phyloP scores from a whole-genome alignment of 2,113 vertebrate species.

The Motacilla alba region DNA sequence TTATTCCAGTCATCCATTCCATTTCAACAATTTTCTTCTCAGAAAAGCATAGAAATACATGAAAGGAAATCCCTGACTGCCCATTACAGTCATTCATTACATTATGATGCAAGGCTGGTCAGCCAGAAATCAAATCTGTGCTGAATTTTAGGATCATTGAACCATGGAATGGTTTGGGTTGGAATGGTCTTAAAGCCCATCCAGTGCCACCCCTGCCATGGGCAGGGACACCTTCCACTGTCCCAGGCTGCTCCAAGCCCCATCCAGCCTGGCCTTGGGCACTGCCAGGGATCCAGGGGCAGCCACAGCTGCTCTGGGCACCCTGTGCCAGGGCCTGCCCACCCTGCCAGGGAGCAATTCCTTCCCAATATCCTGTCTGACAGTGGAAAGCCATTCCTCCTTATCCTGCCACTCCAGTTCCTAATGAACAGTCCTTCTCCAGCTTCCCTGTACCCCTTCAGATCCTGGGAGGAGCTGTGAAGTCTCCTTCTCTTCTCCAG shows the following conservation, averaged over 20 bases:
- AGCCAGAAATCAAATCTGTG: not conserved
- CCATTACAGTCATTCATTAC: not conserved
- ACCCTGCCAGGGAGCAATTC: not conserved
- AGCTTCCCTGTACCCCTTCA: not conserved
- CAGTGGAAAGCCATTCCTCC: not conserved
- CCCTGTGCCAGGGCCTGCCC: not conserved
- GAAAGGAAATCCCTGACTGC: not conserved
- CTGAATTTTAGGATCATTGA: not conserved
- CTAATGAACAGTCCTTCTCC: not conserved
- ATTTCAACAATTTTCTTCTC: not conserved
- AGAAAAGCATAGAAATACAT: not conserved
- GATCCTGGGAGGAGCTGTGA: not conserved
- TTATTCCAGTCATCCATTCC: not conserved
- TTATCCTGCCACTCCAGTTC: not conserved
- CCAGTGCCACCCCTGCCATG: not conserved
- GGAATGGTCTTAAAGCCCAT: accelerated
- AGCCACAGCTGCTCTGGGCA: not conserved
- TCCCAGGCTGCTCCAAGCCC: not conserved
- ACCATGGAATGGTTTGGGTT: not conserved
- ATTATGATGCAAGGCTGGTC: not conserved
- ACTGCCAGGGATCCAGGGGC: not conserved
- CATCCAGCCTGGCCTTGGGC: not conserved
- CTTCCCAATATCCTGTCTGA: not conserved
- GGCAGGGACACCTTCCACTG: not conserved
- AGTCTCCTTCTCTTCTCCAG: not conserved